Conservation (phyloP, 2,113 vertebrate species). For the Talpa occidentalis region DNA sequence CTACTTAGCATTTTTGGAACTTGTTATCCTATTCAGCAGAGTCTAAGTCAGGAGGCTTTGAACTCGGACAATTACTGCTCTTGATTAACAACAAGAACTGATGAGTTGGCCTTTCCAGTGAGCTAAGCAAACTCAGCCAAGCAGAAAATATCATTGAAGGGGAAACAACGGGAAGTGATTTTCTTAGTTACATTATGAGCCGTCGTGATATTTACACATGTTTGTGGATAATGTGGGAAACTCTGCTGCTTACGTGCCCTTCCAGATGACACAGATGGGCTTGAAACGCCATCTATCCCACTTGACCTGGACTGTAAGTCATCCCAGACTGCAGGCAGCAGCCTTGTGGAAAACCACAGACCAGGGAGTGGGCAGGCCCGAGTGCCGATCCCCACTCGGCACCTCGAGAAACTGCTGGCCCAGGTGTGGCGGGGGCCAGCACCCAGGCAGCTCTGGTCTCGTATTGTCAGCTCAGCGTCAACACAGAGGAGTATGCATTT, state of each 20-base stretch:
- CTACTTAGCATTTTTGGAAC: slow-evolving; percentile 82
- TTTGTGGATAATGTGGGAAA: slow-evolving; percentile 69
- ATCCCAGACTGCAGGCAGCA: not conserved
- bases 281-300: not conserved
- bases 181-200: slow-evolving; percentile 82
- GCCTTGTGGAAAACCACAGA: not conserved
- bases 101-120: slow-evolving; percentile 87
- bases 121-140: slow-evolving; percentile 85
- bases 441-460: not conserved
- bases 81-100: slow-evolving; percentile 89
- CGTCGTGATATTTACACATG: slow-evolving; percentile 80
- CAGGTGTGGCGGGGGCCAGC: not conserved
- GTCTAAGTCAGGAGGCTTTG: slow-evolving; percentile 81
- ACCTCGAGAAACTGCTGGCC: not conserved
- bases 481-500: not conserved
- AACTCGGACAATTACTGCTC: slow-evolving; percentile 86
- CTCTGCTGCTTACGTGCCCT: slow-evolving; percentile 10
- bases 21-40: slow-evolving; percentile 86
- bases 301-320: slow-evolving; percentile 8
- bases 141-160: slow-evolving; percentile 89
- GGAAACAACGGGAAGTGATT: slow-evolving; percentile 89
- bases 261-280: not conserved
- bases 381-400: fast-evolving
- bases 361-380: not conserved
- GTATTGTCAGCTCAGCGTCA: not conserved